These are phyloP conservation scores for Drosophila guanche DNA, from an alignment of 1,140 invertebrate species.

Conservation along the genomic window DNA sequence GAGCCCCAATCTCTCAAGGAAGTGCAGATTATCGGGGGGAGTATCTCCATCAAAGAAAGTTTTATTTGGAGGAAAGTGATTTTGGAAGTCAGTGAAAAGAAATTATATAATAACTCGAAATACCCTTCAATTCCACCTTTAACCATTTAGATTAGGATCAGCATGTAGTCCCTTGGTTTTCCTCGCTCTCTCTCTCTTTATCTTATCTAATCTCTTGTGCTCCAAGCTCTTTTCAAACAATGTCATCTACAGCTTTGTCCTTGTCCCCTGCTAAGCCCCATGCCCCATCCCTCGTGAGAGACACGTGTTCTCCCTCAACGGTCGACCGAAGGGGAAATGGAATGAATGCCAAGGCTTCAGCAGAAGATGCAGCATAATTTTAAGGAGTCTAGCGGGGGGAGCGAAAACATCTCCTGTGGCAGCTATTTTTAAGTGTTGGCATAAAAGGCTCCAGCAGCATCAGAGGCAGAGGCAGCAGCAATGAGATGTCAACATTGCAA, in stretches of 20 bases:
- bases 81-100: too few relatives aligned
- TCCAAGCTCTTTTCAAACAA: constrained; percentile 7
- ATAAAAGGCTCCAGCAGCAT: constrained; percentile 57
- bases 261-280: neutral
- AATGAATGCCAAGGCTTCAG: constrained; percentile 14
- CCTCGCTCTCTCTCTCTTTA: too few relatives aligned
- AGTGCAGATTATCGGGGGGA: neutral
- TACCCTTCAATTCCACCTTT: too few relatives aligned
- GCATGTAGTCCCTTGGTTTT: too few relatives aligned
- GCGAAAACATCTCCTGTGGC: constrained; percentile 54
- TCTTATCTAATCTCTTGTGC: too few relatives aligned
- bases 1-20: constrained; percentile 3
- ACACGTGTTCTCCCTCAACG: constrained; percentile 74
- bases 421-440: constrained; percentile 76
- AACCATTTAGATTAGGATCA: too few relatives aligned
- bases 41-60: neutral
- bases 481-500: constrained; percentile 75
- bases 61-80: neutral
- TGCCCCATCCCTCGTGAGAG: constrained; percentile 23
- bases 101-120: too few relatives aligned
- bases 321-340: constrained; percentile 33
- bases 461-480: constrained; percentile 30
- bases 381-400: constrained; percentile 7
- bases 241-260: neutral
- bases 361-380: neutral